Evolutionary conservation across 23 tunicate genomes (phyloP).

Genomic region (Ascidia mentula): DNA sequence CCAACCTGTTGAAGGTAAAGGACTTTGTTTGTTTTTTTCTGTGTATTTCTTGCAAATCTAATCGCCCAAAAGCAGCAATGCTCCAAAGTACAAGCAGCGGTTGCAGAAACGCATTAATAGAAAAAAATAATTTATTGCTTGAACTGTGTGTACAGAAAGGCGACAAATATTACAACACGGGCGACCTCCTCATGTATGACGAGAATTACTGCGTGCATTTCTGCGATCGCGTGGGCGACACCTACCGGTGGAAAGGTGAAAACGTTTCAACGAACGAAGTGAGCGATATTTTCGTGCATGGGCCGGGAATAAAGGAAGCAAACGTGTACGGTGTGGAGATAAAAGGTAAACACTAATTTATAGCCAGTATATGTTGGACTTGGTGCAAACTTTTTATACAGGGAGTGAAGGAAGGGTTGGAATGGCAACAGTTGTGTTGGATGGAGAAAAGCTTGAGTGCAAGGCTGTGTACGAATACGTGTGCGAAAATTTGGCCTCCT

Average conservation of each 20-base stretch:
- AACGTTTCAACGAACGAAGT: slow-evolving; percentile 93
- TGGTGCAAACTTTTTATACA: slow-evolving; percentile 24
- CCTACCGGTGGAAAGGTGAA: slow-evolving; percentile 97
- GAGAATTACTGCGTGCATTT: slow-evolving; percentile 48
- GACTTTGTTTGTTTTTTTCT: too few species aligned
- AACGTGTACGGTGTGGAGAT: slow-evolving; percentile 76
- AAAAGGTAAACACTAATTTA: too few species aligned
- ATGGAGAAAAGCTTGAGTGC: slow-evolving; percentile 35
- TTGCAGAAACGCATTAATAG: too few species aligned
- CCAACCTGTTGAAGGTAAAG: slow-evolving; percentile 70
- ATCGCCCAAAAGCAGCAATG: too few species aligned
- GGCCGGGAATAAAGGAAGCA: slow-evolving; percentile 55
- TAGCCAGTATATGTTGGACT: too few species aligned
- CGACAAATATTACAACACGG: slow-evolving; percentile 80
- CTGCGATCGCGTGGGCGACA: slow-evolving; percentile 88
- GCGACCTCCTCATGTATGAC: slow-evolving; percentile 65
- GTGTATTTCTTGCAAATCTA: too few species aligned
- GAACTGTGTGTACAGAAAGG: slow-evolving; percentile 58
- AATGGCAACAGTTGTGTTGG: slow-evolving; percentile 59
- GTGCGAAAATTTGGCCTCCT: slow-evolving; percentile 38
- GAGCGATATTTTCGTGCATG: slow-evolving; percentile 59
- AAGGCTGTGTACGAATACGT: slow-evolving; percentile 42
- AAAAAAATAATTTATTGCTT: too few species aligned
- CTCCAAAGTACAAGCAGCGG: too few species aligned
- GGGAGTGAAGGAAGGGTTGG: slow-evolving; percentile 85